Percentiles rank a stretch among this genome's conserved stretches.
phyloP scores from a whole-genome alignment of 2,797 vertebrate species.

The Selene dorsalis region DNA sequence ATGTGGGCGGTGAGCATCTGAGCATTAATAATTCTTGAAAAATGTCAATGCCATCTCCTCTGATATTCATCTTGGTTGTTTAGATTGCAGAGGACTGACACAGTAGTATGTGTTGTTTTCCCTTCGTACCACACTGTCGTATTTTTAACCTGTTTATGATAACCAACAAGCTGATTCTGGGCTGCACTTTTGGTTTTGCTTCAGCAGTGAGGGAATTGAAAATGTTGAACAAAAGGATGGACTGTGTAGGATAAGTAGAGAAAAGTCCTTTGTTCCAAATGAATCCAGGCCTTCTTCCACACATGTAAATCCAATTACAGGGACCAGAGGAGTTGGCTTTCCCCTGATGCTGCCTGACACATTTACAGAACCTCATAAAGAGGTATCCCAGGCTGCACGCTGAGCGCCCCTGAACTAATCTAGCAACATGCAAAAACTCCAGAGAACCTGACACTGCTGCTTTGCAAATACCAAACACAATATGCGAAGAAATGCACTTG shows the following conservation, averaged over 20 bases:
- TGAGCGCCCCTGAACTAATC: constrained; percentile 35
- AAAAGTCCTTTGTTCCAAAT: constrained; percentile 56
- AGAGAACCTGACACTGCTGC: constrained; percentile 17
- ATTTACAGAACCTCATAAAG: constrained; percentile 55
- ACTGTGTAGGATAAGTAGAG: constrained; percentile 34
- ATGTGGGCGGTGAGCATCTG: background rate
- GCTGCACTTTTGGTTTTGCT: constrained; percentile 10
- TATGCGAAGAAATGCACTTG: constrained; percentile 31
- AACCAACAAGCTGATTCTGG: background rate
- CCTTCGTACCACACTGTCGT: background rate
- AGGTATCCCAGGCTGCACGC: constrained; percentile 39
- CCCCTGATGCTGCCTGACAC: constrained; percentile 71
- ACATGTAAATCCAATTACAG: constrained; percentile 72
- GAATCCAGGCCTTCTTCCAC: constrained; percentile 60
- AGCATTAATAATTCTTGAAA: background rate
- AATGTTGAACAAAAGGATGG: constrained; percentile 30
- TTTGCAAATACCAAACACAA: constrained; percentile 28
- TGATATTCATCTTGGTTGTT: background rate
- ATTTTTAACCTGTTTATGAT: constrained; percentile 4
- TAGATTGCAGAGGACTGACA: background rate
- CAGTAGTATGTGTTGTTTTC: background rate
- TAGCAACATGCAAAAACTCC: constrained; percentile 20
- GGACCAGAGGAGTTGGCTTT: constrained; percentile 52
- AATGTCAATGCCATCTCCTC: background rate
- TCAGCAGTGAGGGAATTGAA: background rate